Conservation (phyloP, 92 coral and sea anemone species). For the Zoanthus sansibaricus region DNA sequence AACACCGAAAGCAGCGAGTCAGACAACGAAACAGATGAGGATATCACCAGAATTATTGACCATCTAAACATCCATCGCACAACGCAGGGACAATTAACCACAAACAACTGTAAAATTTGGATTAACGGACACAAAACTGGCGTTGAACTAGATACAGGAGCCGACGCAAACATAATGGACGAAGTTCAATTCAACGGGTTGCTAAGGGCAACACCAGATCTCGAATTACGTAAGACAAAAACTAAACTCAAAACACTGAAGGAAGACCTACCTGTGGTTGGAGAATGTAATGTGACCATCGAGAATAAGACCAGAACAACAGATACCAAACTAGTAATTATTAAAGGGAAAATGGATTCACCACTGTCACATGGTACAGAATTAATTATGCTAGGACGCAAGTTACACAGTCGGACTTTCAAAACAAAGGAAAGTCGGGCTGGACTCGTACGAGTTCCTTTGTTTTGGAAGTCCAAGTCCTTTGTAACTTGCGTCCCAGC, state of each 20-base stretch:
- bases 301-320: conserved; percentile 41
- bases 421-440: too few species aligned
- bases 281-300: conserved; percentile 33
- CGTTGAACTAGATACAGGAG: conserved; percentile 46
- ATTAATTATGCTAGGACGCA: too few species aligned
- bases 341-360: conserved; percentile 54
- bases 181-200: conserved; percentile 18
- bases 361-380: background rate
- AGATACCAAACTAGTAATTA: conserved; percentile 28
- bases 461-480: too few species aligned
- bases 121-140: conserved; percentile 29
- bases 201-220: conserved; percentile 29
- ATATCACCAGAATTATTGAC: background rate
- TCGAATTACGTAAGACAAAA: conserved; percentile 19
- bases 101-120: conserved; percentile 5
- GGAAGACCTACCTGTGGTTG: conserved; percentile 17
- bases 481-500: too few species aligned
- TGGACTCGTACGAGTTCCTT: too few species aligned
- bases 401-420: too few species aligned
- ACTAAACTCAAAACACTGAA: conserved; percentile 29
- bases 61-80: conserved; percentile 24
- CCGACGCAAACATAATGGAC: conserved; percentile 35
- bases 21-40: conserved; percentile 2
- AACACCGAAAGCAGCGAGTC: conserved; percentile 14
- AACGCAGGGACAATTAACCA: conserved; percentile 28